Base-by-base conservation (phyloP, 2,797 vertebrate species). In the Balearica regulorum region DNA sequence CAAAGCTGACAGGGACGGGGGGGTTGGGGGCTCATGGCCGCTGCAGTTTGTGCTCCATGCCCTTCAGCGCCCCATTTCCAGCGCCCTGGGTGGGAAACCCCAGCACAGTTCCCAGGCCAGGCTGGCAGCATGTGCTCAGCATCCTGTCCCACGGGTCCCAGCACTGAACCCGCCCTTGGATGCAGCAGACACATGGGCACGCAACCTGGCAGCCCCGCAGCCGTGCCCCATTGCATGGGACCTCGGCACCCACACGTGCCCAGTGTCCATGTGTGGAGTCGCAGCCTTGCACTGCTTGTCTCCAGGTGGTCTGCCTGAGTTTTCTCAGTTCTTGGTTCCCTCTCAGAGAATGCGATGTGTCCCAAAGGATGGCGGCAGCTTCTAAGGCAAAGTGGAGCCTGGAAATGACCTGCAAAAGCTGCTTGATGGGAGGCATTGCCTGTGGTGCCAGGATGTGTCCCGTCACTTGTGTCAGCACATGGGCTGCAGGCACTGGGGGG, bases 101-200 rank as follows among this genome's bases (percentile, higher is more conserved):
- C 68, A 57, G 33, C 17, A 24, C 0, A 0, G 44, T 26, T 22
- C n/a, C 5, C 28, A 10, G 28, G 35, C 44, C 14, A 37, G 33
- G 43, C 22, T 29, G 39, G 62, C 57, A 51, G 29, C 17, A 57
- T 20, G n/a, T 35, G 55, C 65, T 93, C 73, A 28, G 72, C 60
- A 33, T 8, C 18, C 44, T 21, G 26, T 16, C 68, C 26, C 0
- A 1, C 0, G 0, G 18, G 41, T 16, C 25, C n/a, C 1, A 3
- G 54, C 4, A 13, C 68, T 12, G 26, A 54, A 61, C 31, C 48
- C 5, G 1, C 25, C 29, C 51, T 44, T 41, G 2, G 1, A 4
- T 9, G 31, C 37, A 29, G 28, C 33, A 16, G 1, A 1, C 37
- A 37, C 21, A 33, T 22, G 41, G 25, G 3, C 41, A 33, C 7